phyloP scores from a whole-genome alignment of 2,888 invertebrate species.

The Petrolisthes manimaculis region DNA sequence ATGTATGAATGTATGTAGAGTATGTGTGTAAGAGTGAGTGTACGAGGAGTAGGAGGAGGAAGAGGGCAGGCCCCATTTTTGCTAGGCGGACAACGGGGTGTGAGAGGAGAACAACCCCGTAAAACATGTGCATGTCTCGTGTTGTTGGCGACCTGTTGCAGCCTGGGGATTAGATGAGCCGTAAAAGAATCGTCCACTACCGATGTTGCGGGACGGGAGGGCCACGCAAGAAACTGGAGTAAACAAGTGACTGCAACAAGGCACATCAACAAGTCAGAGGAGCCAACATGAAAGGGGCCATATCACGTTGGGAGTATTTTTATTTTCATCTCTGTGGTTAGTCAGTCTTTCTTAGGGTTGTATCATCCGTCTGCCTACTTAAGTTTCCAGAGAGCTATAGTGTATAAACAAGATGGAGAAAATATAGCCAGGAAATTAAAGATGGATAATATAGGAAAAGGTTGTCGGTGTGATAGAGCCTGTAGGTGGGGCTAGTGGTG shows the following conservation, averaged over 20 bases:
- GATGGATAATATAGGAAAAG: background rate
- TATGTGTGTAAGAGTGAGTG: background rate
- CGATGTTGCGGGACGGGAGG: conserved; percentile 27
- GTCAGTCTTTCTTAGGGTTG: too few relatives aligned
- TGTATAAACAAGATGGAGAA: background rate
- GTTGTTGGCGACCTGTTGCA: conserved; percentile 11
- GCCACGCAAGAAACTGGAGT: conserved; percentile 38
- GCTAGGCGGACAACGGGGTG: background rate
- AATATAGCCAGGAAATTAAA: background rate
- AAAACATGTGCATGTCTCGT: conserved; percentile 15
- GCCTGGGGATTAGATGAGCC: conserved; percentile 38
- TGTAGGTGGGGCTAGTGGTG: too few relatives aligned
- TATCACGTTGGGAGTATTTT: too few relatives aligned
- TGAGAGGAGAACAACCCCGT: conserved; percentile 6
- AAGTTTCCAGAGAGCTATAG: too few relatives aligned
- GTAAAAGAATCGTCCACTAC: conserved; percentile 42
- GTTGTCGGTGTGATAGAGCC: background rate
- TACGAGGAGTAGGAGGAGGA: too few relatives aligned
- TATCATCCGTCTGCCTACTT: too few relatives aligned
- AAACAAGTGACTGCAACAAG: conserved; percentile 39
- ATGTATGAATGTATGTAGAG: background rate
- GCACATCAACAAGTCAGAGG: conserved; percentile 32
- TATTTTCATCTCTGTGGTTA: too few relatives aligned
- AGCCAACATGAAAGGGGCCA: background rate
- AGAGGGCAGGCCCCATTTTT: background rate